Percentiles rank a stretch among this genome's conserved stretches.
These are phyloP conservation scores for Rhingia campestris DNA, from an alignment of 2,888 invertebrate species.

Conservation along the genomic window DNA sequence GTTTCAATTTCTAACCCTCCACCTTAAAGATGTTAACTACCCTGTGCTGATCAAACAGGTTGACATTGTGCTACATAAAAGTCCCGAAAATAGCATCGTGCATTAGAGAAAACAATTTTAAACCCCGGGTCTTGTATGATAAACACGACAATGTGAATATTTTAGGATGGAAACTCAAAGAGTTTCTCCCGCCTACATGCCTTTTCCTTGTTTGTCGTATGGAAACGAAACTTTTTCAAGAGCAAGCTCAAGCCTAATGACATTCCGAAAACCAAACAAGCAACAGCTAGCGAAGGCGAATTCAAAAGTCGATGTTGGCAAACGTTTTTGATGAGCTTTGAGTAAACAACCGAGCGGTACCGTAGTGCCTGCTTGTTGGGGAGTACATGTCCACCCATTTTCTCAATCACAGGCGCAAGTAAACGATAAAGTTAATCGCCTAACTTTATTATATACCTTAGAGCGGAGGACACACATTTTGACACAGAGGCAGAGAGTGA, in stretches of 20 bases:
- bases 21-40: background rate
- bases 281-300: conserved; percentile 49
- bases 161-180: conserved; percentile 60
- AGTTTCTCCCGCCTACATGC: conserved; percentile 44
- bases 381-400: conserved; percentile 30
- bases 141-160: conserved; percentile 48
- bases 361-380: conserved; percentile 5
- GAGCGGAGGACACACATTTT: conserved; percentile 1
- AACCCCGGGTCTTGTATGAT: conserved; percentile 25
- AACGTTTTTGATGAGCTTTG: conserved; percentile 57
- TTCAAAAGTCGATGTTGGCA: conserved; percentile 1
- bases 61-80: conserved; percentile 11
- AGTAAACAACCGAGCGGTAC: conserved; percentile 48
- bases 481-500: background rate
- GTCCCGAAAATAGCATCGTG: conserved; percentile 2
- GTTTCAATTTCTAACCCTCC: conserved; percentile 39
- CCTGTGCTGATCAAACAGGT: conserved; percentile 57
- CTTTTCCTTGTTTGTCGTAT: conserved; percentile 8
- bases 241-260: conserved; percentile 62
- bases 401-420: conserved; percentile 43
- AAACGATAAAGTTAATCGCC: conserved; percentile 62
- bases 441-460: conserved; percentile 30
- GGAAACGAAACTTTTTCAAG: conserved; percentile 35
- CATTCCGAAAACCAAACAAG: conserved; percentile 56
- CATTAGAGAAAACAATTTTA: conserved; percentile 28